phyloP scores from a whole-genome alignment of 1,140 invertebrate species.

The Cecropterus lyciades region DNA sequence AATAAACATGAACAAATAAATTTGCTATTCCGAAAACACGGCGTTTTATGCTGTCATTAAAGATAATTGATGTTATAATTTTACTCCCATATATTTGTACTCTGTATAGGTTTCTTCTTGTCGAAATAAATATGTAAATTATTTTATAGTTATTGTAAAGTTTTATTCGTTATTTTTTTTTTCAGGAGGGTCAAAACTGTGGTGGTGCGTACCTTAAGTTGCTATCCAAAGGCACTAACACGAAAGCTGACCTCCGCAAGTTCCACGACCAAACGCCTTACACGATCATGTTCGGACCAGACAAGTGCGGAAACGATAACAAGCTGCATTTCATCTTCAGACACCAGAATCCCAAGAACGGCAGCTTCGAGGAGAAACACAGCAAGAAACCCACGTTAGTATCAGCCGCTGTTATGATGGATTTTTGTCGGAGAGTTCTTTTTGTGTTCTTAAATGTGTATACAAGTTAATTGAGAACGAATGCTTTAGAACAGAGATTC shows the following conservation, averaged over 20 bases:
- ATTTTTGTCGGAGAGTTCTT: no score
- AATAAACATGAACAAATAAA: no score
- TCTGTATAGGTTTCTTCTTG: no score
- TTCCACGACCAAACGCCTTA: constrained; percentile 99
- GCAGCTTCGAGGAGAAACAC: constrained; percentile 95
- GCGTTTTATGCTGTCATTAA: no score
- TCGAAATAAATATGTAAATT: no score
- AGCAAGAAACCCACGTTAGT: constrained; percentile 93
- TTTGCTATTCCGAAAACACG: no score
- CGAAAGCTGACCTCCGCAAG: constrained; percentile 89
- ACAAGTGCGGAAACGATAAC: constrained; percentile 98
- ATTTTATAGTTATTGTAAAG: no score
- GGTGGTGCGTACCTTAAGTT: constrained; percentile 99
- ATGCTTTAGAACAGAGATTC: no score
- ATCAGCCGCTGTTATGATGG: background rate
- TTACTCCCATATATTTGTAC: no score
- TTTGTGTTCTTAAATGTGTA: no score
- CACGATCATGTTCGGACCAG: constrained; percentile 99
- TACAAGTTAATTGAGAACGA: no score
- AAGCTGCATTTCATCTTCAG: constrained; percentile 99
- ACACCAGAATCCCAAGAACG: constrained; percentile 97
- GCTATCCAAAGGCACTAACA: constrained; percentile 87
- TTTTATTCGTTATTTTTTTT: constrained; percentile 35
- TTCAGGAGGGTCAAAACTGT: constrained; percentile 98
- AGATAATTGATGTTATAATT: no score